A percentile compares a stretch with the other conserved stretches of the same genome.
These are phyloP conservation scores for Apostichopus leukothele DNA, from an alignment of 53 echinoderm and acorn worm species.

Conservation along the genomic window DNA sequence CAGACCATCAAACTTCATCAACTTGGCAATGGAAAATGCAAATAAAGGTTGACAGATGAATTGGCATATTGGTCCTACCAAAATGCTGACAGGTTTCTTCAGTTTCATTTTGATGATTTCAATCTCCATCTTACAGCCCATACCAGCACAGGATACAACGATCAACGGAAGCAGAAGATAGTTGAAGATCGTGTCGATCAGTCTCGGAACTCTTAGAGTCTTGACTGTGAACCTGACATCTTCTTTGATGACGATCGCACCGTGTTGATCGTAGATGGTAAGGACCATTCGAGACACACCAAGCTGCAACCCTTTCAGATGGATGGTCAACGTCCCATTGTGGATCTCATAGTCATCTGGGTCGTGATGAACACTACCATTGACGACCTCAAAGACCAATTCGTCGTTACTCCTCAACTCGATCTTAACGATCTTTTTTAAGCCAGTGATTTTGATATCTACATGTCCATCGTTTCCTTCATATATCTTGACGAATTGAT, in stretches of 20 bases:
- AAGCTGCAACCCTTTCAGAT: slow-evolving; percentile 53
- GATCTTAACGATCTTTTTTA: slow-evolving; percentile 51
- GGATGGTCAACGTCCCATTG: slow-evolving; percentile 56
- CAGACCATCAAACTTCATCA: slow-evolving; percentile 70
- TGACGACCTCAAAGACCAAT: slow-evolving; percentile 52
- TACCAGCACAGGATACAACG: slow-evolving; percentile 73
- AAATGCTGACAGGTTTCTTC: slow-evolving; percentile 71
- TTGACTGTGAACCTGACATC: slow-evolving; percentile 57
- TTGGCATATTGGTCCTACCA: slow-evolving; percentile 86
- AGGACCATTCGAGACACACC: slow-evolving; percentile 61
- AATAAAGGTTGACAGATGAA: slow-evolving; percentile 86
- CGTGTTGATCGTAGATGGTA: slow-evolving; percentile 44
- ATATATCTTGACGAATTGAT: slow-evolving; percentile 49
- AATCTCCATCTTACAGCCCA: slow-evolving; percentile 87
- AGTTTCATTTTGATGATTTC: slow-evolving; percentile 73
- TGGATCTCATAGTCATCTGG: slow-evolving; percentile 27
- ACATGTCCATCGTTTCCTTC: slow-evolving; percentile 52
- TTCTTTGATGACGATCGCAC: slow-evolving; percentile 43
- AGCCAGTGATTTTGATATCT: slow-evolving; percentile 56
- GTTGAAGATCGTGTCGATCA: slow-evolving; percentile 80
- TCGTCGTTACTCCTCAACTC: slow-evolving; percentile 56
- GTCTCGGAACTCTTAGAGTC: slow-evolving; percentile 65
- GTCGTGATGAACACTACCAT: slow-evolving; percentile 43
- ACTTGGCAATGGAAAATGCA: slow-evolving; percentile 75
- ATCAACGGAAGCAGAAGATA: slow-evolving; percentile 74